Evolutionary conservation across 2,113 vertebrate species (phyloP).

Genomic region (Dipodomys spectabilis): DNA sequence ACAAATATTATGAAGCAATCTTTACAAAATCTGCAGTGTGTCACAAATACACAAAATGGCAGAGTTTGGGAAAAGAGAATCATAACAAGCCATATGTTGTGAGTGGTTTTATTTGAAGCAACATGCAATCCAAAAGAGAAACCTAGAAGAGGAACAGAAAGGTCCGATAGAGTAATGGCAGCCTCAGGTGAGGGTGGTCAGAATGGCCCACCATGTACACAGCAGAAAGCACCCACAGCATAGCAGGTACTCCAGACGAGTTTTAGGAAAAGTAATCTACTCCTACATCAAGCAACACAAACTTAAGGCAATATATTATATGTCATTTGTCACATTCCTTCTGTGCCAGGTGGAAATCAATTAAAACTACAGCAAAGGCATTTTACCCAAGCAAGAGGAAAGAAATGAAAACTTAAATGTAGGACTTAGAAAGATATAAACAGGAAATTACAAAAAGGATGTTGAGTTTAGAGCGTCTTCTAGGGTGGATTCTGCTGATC

Average conservation of each 20-base stretch:
- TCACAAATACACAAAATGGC: slow-evolving; percentile 83
- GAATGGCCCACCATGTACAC: slow-evolving; percentile 3
- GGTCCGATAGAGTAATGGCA: slow-evolving; percentile 71
- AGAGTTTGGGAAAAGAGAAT: slow-evolving; percentile 83
- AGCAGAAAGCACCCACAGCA: background rate
- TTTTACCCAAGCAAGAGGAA: slow-evolving; percentile 37
- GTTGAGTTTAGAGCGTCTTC: background rate
- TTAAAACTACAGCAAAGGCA: slow-evolving; percentile 58
- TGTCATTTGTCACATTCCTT: slow-evolving; percentile 60
- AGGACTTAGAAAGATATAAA: slow-evolving; percentile 52
- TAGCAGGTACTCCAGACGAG: background rate
- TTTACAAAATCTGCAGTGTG: slow-evolving; percentile 84
- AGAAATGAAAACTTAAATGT: slow-evolving; percentile 53
- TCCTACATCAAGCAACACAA: slow-evolving; percentile 28
- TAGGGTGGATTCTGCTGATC: background rate
- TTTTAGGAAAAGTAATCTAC: background rate
- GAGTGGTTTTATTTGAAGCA: slow-evolving; percentile 73
- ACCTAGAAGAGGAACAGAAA: slow-evolving; percentile 71
- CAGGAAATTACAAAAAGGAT: slow-evolving; percentile 29
- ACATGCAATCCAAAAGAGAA: slow-evolving; percentile 62
- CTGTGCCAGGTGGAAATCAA: slow-evolving; percentile 48
- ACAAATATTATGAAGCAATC: slow-evolving; percentile 87
- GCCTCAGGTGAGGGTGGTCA: slow-evolving; percentile 74
- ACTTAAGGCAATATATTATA: slow-evolving; percentile 32
- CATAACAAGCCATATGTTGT: slow-evolving; percentile 86